Base-by-base conservation (phyloP, 2,797 vertebrate genomes). In the Harpagifer antarcticus region DNA sequence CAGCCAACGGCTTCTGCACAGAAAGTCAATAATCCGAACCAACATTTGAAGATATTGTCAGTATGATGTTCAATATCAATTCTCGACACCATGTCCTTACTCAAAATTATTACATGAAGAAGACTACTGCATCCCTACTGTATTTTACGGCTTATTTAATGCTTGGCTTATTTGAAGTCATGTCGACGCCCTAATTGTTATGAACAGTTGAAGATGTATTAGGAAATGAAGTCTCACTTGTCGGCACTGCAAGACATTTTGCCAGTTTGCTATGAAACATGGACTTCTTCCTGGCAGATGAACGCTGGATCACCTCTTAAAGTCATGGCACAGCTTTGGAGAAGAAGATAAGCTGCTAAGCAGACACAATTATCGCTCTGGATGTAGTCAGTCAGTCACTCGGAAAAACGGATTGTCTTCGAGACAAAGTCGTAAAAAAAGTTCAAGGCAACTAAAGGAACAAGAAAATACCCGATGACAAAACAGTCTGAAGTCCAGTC, bases 101-200 rank as follows among this genome's bases (percentile, higher is more conserved):
- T 63, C 60, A 16, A 68, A 45, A 62, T 33, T 50, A 27, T 50
- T n/a, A 5, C 31, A 53, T 4, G 15, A 79, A 79, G 81, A 85
- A 65, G 57, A 9, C 33, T n/a, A 27, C 9, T 31, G 1, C 20
- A 19, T 31, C 42, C 15, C 23, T 0, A 8, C 19, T 17, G 2
- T 20, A 4, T n/a, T 44, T 40, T 11, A 23, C 37, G 1, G 0
- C 49, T 45, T 10, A 43, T 43, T 42, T n/a, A 19, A 33, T 43
- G 20, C 23, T 71, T 5, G 20, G 16, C 17, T 63, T 67, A 60
- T 50, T 16, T 40, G 11, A 47, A 65, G 44, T n/a, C 37, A 40
- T 31, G 15, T 7, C 43, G 57, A 23, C 0, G 8, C 13, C 53
- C 47, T 4, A 60, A 5, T 72, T 27, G 63, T 9, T 23, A 60